phyloP scores from a whole-genome alignment of 1,140 invertebrate genomes.

The Achatina immaculata region DNA sequence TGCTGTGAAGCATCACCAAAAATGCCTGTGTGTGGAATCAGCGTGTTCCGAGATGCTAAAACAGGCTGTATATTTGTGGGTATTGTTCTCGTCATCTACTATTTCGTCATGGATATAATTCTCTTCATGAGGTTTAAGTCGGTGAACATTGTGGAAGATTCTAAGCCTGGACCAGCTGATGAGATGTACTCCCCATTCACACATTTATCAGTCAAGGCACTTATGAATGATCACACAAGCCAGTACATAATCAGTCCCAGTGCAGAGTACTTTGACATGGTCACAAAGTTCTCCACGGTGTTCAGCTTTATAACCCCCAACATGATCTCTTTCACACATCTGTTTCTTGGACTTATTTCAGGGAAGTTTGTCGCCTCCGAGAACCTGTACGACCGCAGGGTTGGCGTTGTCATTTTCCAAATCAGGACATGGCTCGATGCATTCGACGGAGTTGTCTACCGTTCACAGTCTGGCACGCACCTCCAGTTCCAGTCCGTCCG shows the following conservation, averaged over 20 bases:
- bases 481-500: slow-evolving; percentile 54
- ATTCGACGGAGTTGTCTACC: slow-evolving; percentile 66
- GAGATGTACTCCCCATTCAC: slow-evolving; percentile 58
- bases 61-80: slow-evolving; percentile 44
- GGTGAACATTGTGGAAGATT: slow-evolving; percentile 54
- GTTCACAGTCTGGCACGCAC: slow-evolving; percentile 53
- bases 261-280: slow-evolving; percentile 61
- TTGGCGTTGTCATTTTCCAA: slow-evolving; percentile 63
- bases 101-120: slow-evolving; percentile 64
- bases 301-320: slow-evolving; percentile 68
- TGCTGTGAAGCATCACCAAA: slow-evolving; percentile 38
- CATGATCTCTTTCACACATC: slow-evolving; percentile 63
- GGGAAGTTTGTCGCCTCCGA: slow-evolving; percentile 64
- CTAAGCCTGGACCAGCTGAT: slow-evolving; percentile 43
- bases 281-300: slow-evolving; percentile 61
- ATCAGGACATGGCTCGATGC: slow-evolving; percentile 64
- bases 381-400: slow-evolving; percentile 53
- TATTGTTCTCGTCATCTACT: slow-evolving; percentile 53
- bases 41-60: slow-evolving; percentile 47
- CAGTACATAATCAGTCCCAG: slow-evolving; percentile 64
- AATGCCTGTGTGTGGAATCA: slow-evolving; percentile 41
- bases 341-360: slow-evolving; percentile 57
- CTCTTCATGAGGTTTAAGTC: slow-evolving; percentile 51
- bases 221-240: slow-evolving; percentile 65
- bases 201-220: slow-evolving; percentile 63